phyloP scores from a whole-genome alignment of 2,888 invertebrate species.

The Hofmannophila pseudospretella region DNA sequence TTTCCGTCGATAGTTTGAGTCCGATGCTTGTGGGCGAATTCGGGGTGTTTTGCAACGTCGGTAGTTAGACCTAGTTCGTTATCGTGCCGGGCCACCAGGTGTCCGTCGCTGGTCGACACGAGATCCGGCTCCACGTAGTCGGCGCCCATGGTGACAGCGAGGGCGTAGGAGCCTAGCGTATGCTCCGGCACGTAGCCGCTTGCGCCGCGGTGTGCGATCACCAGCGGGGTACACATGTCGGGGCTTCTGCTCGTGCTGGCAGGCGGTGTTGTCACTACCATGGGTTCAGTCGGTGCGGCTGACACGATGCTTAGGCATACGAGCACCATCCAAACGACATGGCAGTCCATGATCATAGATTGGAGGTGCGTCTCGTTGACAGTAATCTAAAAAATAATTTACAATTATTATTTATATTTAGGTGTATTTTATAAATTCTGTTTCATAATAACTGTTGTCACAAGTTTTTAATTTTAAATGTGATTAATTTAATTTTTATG shows the following conservation, averaged over 20 bases:
- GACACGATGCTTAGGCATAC: not conserved
- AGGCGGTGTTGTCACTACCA: conserved; percentile 4
- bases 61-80: conserved; percentile 59
- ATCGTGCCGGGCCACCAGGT: conserved; percentile 61
- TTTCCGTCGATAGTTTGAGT: conserved; percentile 52
- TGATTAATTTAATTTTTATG: too few species aligned
- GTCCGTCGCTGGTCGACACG: conserved; percentile 61
- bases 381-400: too few species aligned
- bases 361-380: too few species aligned
- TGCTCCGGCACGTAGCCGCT: conserved; percentile 68
- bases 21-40: conserved; percentile 50
- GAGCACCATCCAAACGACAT: not conserved
- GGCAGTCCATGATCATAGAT: not conserved
- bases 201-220: conserved; percentile 64
- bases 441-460: too few species aligned
- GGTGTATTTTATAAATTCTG: too few species aligned
- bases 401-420: too few species aligned
- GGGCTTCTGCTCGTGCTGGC: conserved; percentile 26
- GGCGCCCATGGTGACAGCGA: conserved; percentile 63
- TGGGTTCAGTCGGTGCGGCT: not conserved
- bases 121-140: conserved; percentile 67
- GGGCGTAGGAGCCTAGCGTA: conserved; percentile 61
- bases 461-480: too few species aligned
- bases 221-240: conserved; percentile 47
- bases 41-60: conserved; percentile 45